Percentiles rank a stretch among this genome's conserved stretches.
These are phyloP conservation scores for Athalia circularis DNA, from an alignment of 2,888 invertebrate genomes.

Conservation along the genomic window DNA sequence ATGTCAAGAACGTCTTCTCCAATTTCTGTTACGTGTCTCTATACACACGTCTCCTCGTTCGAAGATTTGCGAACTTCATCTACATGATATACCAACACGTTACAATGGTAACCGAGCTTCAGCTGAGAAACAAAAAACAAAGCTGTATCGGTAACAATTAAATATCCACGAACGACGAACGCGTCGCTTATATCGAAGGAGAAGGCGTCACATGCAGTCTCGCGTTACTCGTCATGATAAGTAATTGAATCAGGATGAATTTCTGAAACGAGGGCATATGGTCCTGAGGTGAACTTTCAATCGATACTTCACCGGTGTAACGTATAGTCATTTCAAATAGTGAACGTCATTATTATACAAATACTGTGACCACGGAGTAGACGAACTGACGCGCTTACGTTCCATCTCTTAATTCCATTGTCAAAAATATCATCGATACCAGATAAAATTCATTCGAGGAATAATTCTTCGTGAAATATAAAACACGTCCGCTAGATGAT, in stretches of 20 bases:
- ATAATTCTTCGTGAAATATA: too few species aligned
- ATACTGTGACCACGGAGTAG: background rate
- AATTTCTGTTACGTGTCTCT: background rate
- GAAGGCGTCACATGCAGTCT: background rate
- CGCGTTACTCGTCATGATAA: background rate
- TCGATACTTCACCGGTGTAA: too few species aligned
- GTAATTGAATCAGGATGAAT: constrained; percentile 14
- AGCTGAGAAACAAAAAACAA: background rate
- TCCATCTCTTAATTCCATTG: background rate
- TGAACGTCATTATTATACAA: too few species aligned
- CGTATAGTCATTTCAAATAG: too few species aligned
- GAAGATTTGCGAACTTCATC: background rate
- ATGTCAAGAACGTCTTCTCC: background rate
- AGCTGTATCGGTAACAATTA: constrained; percentile 31
- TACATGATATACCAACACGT: background rate
- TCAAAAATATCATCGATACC: too few species aligned
- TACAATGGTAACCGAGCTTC: background rate
- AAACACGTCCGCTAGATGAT: too few species aligned
- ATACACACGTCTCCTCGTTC: background rate
- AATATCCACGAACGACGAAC: too few species aligned
- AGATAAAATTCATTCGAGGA: too few species aligned
- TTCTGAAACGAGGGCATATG: constrained; percentile 4
- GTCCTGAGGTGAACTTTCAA: background rate
- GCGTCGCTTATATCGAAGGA: background rate
- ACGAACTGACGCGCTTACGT: background rate